phyloP scores from a whole-genome alignment of 1,140 invertebrate species.

The Dermatophagoides farinae region DNA sequence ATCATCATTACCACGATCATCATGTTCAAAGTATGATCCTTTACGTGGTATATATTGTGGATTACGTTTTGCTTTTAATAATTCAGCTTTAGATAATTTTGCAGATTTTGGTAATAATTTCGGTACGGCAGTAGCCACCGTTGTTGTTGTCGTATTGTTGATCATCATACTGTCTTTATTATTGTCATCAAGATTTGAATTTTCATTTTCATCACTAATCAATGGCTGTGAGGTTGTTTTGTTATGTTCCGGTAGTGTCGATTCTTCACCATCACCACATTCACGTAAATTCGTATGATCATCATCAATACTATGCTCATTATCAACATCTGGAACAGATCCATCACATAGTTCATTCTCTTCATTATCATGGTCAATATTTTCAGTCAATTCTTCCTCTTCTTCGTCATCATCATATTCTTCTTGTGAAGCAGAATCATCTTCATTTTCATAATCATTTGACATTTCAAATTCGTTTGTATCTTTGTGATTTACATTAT shows the following conservation, averaged over 20 bases:
- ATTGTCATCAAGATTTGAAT: conserved; percentile 29
- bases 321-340: conserved; percentile 9
- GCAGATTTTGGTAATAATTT: not conserved
- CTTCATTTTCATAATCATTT: conserved; percentile 18
- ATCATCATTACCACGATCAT: conserved; percentile 44
- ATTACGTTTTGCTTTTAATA: conserved; percentile 71
- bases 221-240: not conserved
- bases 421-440: conserved; percentile 21
- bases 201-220: conserved; percentile 23
- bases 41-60: conserved; percentile 89
- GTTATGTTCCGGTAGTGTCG: not conserved
- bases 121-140: too few species aligned
- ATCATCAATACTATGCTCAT: not conserved
- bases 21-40: conserved; percentile 89
- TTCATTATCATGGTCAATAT: conserved; percentile 20
- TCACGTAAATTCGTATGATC: not conserved
- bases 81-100: conserved; percentile 14
- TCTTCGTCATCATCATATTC: conserved; percentile 20
- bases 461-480: too few species aligned
- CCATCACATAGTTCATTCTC: conserved; percentile 12
- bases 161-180: conserved; percentile 11
- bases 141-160: conserved; percentile 20
- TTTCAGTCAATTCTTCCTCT: not conserved
- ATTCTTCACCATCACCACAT: not conserved
- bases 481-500: conserved; percentile 19